These are phyloP conservation scores for Creontiades dilutus DNA, from an alignment of 2,888 invertebrate genomes.

Conservation along the genomic window DNA sequence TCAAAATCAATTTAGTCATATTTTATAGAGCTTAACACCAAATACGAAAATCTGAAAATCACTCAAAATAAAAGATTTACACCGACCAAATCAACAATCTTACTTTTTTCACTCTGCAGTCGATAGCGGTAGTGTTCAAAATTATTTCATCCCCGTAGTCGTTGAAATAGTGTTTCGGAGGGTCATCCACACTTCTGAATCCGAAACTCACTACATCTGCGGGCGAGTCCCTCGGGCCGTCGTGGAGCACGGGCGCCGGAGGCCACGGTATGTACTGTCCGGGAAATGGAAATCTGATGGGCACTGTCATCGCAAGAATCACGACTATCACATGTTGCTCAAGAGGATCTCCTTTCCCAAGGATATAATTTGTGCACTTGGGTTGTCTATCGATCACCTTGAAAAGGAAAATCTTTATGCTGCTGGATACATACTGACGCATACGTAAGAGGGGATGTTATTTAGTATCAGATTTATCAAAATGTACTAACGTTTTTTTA, in stretches of 20 bases:
- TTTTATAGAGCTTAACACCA: no score
- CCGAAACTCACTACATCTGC: background rate
- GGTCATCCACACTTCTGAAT: background rate
- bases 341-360: background rate
- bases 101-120: background rate
- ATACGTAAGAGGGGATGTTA: no score
- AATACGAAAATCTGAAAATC: no score
- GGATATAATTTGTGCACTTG: background rate
- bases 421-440: no score
- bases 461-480: no score
- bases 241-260: background rate
- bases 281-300: background rate
- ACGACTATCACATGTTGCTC: background rate
- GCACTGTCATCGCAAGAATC: background rate
- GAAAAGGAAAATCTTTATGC: no score
- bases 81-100: background rate
- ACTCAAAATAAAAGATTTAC: background rate
- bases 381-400: background rate
- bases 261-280: conserved; percentile 1
- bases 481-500: no score
- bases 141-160: background rate
- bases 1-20: no score
- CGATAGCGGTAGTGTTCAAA: background rate
- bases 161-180: background rate
- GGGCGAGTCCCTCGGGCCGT: background rate